These are phyloP conservation scores for Leptopilina syphax DNA, from an alignment of 2,888 invertebrate species.

Conservation along the genomic window DNA sequence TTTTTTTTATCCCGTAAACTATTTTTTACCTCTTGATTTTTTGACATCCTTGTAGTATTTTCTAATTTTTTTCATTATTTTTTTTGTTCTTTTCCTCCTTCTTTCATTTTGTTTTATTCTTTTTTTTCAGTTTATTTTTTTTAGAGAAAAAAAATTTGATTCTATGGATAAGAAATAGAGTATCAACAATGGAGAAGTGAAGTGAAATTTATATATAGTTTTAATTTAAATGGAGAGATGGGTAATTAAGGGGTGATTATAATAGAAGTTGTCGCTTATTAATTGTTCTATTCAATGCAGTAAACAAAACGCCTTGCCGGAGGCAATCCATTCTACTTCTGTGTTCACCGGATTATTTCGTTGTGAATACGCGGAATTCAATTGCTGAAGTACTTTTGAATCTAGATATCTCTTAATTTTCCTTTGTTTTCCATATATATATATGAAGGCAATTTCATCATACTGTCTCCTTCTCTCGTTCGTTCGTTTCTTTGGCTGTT, in stretches of 20 bases:
- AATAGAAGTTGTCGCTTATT: conserved; percentile 20
- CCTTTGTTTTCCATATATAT: conserved; percentile 27
- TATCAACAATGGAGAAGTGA: neutral
- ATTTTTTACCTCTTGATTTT: too few species aligned
- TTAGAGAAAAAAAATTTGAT: neutral
- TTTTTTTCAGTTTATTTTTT: neutral
- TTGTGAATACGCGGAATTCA: conserved; percentile 4
- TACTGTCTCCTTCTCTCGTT: neutral
- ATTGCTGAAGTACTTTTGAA: conserved; percentile 15
- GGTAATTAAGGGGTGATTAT: neutral
- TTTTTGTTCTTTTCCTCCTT: too few species aligned
- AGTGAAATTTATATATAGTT: neutral
- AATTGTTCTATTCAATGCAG: conserved; percentile 28
- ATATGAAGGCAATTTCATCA: neutral
- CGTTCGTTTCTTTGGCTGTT: too few species aligned
- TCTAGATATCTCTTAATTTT: conserved; percentile 15
- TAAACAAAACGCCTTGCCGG: conserved; percentile 26
- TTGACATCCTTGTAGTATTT: too few species aligned
- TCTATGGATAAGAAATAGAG: neutral
- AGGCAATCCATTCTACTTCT: conserved; percentile 23
- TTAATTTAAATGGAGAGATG: neutral
- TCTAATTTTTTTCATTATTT: too few species aligned
- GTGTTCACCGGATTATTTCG: conserved; percentile 27
- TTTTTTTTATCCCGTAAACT: too few species aligned
- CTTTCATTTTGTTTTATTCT: too few species aligned